These are phyloP conservation scores for Pseudomyrmex concolor DNA, from an alignment of 1,140 invertebrate species.

Conservation along the genomic window DNA sequence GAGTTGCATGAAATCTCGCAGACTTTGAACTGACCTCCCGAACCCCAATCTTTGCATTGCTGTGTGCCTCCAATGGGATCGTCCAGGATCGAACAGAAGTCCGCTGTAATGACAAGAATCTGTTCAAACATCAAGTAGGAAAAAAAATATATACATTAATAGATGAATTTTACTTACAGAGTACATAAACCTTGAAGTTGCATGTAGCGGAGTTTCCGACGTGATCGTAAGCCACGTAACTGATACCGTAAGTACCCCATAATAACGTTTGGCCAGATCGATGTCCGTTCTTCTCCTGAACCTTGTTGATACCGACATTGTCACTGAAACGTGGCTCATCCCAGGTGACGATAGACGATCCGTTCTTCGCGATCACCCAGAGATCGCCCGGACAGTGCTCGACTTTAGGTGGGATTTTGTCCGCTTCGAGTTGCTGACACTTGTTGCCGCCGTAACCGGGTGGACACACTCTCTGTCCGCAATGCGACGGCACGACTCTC, in stretches of 20 bases:
- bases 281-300: slow-evolving; percentile 94
- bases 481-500: slow-evolving; percentile 95
- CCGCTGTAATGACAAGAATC: slow-evolving; percentile 86
- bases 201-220: slow-evolving; percentile 96
- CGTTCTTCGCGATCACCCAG: slow-evolving; percentile 97
- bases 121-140: not conserved
- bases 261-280: slow-evolving; percentile 95
- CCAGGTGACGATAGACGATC: slow-evolving; percentile 96
- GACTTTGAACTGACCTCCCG: slow-evolving; percentile 96
- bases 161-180: slow-evolving; percentile 89
- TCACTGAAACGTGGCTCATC: slow-evolving; percentile 96
- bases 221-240: slow-evolving; percentile 96
- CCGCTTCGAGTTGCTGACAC: slow-evolving; percentile 93
- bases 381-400: slow-evolving; percentile 96
- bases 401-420: slow-evolving; percentile 93
- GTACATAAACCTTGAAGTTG: slow-evolving; percentile 96
- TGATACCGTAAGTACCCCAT: slow-evolving; percentile 97
- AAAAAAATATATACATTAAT: slow-evolving; percentile 18
- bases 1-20: slow-evolving; percentile 95
- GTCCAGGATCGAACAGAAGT: slow-evolving; percentile 94
- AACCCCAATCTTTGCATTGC: slow-evolving; percentile 97
- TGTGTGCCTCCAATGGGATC: slow-evolving; percentile 96
- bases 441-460: slow-evolving; percentile 93
- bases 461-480: slow-evolving; percentile 94
- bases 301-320: slow-evolving; percentile 92